phyloP scores from a whole-genome alignment of 2,888 invertebrate genomes.

The Parnassius orleans region DNA sequence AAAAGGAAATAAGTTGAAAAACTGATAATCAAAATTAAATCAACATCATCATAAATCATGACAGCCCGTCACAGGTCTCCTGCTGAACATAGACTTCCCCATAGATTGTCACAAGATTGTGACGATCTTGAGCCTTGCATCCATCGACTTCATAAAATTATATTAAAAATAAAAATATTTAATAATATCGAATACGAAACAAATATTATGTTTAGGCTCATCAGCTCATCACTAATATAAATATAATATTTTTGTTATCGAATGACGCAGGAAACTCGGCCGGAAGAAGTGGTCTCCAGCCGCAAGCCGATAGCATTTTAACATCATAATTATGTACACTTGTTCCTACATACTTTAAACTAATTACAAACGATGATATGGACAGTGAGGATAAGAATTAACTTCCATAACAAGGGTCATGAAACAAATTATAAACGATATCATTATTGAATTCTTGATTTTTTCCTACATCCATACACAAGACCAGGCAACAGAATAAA shows the following conservation, averaged over 20 bases:
- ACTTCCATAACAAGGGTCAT: constrained; percentile 8
- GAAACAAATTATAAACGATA: too few species aligned
- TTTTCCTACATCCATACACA: too few species aligned
- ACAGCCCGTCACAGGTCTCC: too few species aligned
- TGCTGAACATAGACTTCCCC: too few species aligned
- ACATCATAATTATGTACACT: constrained; percentile 14
- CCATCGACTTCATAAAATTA: too few species aligned
- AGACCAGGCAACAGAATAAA: too few species aligned
- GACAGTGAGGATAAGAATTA: neutral
- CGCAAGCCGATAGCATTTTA: constrained; percentile 36
- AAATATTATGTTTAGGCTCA: constrained; percentile 28
- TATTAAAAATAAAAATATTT: neutral
- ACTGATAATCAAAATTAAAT: too few species aligned
- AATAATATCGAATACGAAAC: neutral
- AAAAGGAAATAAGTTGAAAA: too few species aligned
- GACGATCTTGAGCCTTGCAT: too few species aligned
- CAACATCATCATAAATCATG: too few species aligned
- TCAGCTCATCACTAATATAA: constrained; percentile 51
- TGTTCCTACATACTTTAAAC: constrained; percentile 6
- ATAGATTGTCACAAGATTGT: too few species aligned
- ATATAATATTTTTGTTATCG: constrained; percentile 48
- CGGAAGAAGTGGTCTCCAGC: constrained; percentile 50
- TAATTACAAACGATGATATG: constrained; percentile 16
- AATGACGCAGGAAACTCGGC: constrained; percentile 54
- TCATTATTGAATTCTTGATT: too few species aligned